These are phyloP conservation scores for Campylomormyrus numenius DNA, from an alignment of 2,113 vertebrate genomes.

Conservation along the genomic window DNA sequence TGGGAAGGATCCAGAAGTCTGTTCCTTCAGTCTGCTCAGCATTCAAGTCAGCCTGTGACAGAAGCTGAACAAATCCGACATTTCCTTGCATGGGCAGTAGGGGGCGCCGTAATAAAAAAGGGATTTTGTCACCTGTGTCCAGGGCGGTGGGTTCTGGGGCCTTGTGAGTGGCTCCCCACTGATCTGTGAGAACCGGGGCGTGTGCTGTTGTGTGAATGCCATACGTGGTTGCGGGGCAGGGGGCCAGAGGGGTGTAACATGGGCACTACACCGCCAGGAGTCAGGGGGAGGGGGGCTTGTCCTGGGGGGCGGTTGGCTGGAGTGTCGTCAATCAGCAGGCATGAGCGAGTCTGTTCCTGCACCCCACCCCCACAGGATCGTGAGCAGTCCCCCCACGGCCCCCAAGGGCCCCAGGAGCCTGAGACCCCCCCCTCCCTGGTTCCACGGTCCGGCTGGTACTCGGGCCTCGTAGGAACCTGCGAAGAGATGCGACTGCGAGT, in stretches of 20 bases:
- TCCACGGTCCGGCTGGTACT: slow-evolving; percentile 45
- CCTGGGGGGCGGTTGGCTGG: slow-evolving; percentile 43
- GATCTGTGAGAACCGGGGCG: slow-evolving; percentile 19
- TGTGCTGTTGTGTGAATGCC: slow-evolving; percentile 27
- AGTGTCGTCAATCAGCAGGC: slow-evolving; percentile 62
- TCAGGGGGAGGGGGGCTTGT: slow-evolving; percentile 30
- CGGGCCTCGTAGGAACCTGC: slow-evolving; percentile 76
- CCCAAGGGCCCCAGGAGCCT: slow-evolving; percentile 82
- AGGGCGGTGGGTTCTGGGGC: slow-evolving; percentile 29
- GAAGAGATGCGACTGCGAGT: slow-evolving; percentile 17
- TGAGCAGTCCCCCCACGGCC: slow-evolving; percentile 82
- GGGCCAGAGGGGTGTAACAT: slow-evolving; percentile 72
- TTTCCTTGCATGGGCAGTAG: neutral
- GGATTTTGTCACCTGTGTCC: slow-evolving; percentile 63
- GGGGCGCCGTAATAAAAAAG: fast-evolving
- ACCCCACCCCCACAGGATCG: slow-evolving; percentile 79
- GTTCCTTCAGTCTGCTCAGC: slow-evolving; percentile 39
- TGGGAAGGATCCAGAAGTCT: slow-evolving; percentile 33
- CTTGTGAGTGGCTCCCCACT: slow-evolving; percentile 20
- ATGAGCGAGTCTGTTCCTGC: slow-evolving; percentile 78
- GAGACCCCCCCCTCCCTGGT: slow-evolving; percentile 46
- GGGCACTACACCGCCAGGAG: slow-evolving; percentile 62
- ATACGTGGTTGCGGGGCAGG: slow-evolving; percentile 50
- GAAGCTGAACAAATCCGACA: neutral
- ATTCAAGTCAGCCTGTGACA: slow-evolving; percentile 30